phyloP scores from a whole-genome alignment of 2,888 invertebrate genomes.

The Atethmia centrago region DNA sequence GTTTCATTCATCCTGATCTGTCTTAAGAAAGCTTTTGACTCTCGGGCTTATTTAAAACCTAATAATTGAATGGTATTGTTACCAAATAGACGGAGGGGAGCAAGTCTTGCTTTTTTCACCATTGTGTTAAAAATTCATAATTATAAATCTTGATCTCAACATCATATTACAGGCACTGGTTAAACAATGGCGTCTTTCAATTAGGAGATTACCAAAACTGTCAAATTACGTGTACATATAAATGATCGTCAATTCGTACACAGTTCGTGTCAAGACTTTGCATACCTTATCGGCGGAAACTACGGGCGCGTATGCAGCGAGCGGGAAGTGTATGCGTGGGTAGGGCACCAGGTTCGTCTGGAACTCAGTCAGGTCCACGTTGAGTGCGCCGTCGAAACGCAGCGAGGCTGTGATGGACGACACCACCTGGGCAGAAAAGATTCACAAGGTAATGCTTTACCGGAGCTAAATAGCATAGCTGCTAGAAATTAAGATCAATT shows the following conservation, averaged over 20 bases:
- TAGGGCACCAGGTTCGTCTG: constrained; percentile 98
- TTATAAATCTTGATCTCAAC: too few relatives aligned
- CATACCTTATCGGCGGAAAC: constrained; percentile 92
- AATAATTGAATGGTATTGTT: neutral
- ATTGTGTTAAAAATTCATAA: too few relatives aligned
- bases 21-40: neutral
- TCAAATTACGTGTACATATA: too few relatives aligned
- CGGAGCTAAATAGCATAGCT: too few relatives aligned
- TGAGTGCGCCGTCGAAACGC: constrained; percentile 96
- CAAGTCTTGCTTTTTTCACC: too few relatives aligned
- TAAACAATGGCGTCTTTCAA: too few relatives aligned
- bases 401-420: constrained; percentile 97
- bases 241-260: too few relatives aligned
- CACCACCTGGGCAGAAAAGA: constrained; percentile 90
- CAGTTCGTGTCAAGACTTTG: too few relatives aligned
- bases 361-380: constrained; percentile 97
- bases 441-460: neutral
- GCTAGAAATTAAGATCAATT: too few relatives aligned
- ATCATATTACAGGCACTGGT: too few relatives aligned
- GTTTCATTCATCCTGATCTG: constrained; percentile 1
- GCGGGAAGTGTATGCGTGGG: constrained; percentile 97
- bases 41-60: neutral
- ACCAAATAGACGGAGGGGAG: too few relatives aligned
- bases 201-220: too few relatives aligned
- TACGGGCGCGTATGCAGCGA: constrained; percentile 93